Evolutionary conservation across 2,113 vertebrate species (phyloP).

Genomic region (Cyprinodon variegatus): DNA sequence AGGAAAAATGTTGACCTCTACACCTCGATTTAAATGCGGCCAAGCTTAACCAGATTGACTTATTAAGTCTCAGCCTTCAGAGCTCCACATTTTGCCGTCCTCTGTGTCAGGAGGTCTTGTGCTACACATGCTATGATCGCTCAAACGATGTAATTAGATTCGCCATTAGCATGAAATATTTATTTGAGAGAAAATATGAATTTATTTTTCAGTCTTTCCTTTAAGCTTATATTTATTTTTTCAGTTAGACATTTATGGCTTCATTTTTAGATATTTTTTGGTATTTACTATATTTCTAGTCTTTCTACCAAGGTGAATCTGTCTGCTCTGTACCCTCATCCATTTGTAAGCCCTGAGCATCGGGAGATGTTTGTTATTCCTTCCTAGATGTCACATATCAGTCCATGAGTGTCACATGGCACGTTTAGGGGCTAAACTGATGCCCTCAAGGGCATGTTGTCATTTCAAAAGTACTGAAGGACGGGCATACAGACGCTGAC

Average conservation of each 20-base stretch:
- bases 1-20: not conserved
- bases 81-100: constrained; percentile 12
- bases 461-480: constrained; percentile 38
- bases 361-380: constrained; percentile 33
- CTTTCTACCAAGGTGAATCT: constrained; percentile 27
- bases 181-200: constrained; percentile 26
- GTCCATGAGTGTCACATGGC: constrained; percentile 13
- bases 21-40: constrained; percentile 12
- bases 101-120: constrained; percentile 15
- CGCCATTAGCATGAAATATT: constrained; percentile 7
- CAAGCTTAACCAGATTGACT: not conserved
- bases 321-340: constrained; percentile 4
- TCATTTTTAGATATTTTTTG: constrained; percentile 26
- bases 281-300: constrained; percentile 25
- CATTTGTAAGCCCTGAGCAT: constrained; percentile 14
- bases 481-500: constrained; percentile 23
- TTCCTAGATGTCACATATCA: constrained; percentile 35
- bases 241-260: constrained; percentile 14
- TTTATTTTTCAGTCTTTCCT: constrained; percentile 9
- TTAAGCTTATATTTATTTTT: constrained; percentile 27
- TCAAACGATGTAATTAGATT: constrained; percentile 19
- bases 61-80: not conserved
- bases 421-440: constrained; percentile 26
- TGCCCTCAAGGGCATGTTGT: constrained; percentile 43
- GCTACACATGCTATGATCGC: constrained; percentile 11